Base-by-base conservation (phyloP, 2,113 vertebrate species). In the Phylloscopus trochilus region DNA sequence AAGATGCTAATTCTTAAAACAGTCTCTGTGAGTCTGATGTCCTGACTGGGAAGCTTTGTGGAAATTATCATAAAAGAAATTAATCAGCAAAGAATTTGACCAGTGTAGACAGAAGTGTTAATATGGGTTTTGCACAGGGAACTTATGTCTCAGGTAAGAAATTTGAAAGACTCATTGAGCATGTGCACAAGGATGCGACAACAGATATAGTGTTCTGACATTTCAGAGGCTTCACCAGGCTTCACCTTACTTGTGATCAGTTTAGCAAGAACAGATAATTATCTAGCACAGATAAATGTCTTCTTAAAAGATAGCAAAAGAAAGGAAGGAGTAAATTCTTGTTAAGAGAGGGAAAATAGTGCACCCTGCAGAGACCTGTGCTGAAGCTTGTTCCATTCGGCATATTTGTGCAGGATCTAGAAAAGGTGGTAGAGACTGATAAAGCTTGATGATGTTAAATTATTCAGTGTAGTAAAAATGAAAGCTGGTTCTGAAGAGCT, bases 391-490 rank as follows among this genome's bases (percentile, higher is more conserved):
- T 90, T 58, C 44, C 74, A 22, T 67, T 90, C 80, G 67, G 47
- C 39, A 37, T 74, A 75, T 81, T 94, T 79, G 52, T 81, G 67
- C 20, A 89, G 76, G 60, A 94, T 94, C 96, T 96, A 95, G 92
- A 96, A 93, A 97, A 95, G 68, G 89, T 90, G 86, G 91, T 89
- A 55, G 73, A 87, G 80, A 31, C 91, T 89, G 95, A 94, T 97
- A 96, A 94, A 95, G 68, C 89, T 89, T 89, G 92, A 90, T 70
- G 80, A 59, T 92, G 68, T 83, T 97, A 90, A 97, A 96, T 96
- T 97, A 95, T 95, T 95, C 95, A 90, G 76, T 67, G 83, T 78
- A 92, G 94, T 87, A 94, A 93, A 96, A 96, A 87, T 89, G 89
- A 93, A 94, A 96, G 44, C 89, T 94, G 80, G 56, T 78, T 94